Base-by-base conservation (phyloP, 2,888 invertebrate genomes). In the Corbicula japonica region DNA sequence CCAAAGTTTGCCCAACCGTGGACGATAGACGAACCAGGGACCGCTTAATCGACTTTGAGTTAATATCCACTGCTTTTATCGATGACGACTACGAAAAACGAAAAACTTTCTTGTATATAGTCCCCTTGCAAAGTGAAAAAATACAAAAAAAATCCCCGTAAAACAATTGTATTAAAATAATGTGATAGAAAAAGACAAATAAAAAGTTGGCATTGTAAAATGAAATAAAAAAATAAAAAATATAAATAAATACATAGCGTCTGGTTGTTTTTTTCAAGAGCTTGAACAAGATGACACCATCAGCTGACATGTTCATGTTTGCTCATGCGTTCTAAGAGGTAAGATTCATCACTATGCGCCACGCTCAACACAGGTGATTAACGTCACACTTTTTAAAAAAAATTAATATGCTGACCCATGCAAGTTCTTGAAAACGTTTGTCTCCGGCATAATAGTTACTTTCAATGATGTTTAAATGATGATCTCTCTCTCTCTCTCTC, bases 71-170 rank as follows among this genome's bases (percentile, higher is more conserved):
- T 35, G n/a, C n/a, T n/a, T n/a, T 76, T 66, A n/a, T 12, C 34
- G 71, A 38, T 76, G 71, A 71, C 66, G 71, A 76, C 66, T 68
- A 46, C 23, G 60, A 54, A 26, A 12, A 30, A 60, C 34, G 69
- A 68, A 41, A 52, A 58, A 58, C 52, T 41, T 58, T 66, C 77
- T 28, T 77, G 77, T 77, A 77, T 26, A 77, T 77, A 77, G 61
- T 32, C 32, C 56, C 77, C 72, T 54, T 52, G 66, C 66, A 72
- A 72, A 61, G 8, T 44, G 0, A 30, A 66, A 62, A 66, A 72
- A 76, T 41, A 50, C 28, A 38, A 41, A 56, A 73, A 48, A 54
- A 68, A 56, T 58, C 66, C 71, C 72, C 38, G 26, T 41, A 38
- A 56, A 60, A 68, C 41, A 65, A 58, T 58, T 56, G 52, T 50